Base-by-base conservation (phyloP, 2,797 vertebrate genomes). In the Remorina albescens region DNA sequence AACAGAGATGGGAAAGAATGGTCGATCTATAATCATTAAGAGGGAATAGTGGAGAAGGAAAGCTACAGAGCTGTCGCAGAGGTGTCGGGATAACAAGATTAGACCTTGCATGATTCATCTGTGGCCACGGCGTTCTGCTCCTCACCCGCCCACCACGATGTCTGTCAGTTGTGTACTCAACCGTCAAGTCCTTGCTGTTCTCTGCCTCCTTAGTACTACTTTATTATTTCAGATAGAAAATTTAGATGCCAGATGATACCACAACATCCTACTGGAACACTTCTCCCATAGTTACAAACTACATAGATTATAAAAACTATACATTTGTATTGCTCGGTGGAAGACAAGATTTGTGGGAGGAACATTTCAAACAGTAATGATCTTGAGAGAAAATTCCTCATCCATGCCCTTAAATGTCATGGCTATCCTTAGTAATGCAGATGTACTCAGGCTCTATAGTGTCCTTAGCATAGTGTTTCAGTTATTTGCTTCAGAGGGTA, bases 21-120 rank as follows among this genome's bases (percentile, higher is more conserved):
- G 79, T 75, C 89, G 61, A 94, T 94, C 91, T 88, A 91, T 94
- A 93, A 94, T 95, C 90, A 92, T 95, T 94, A 93, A 85, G 78
- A 79, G 78, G 78, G 67, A 78, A 83, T 80, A 78, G 89, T 32
- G 70, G 80, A 68, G 61, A 82, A 81, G 76, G 89, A 88, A 86
- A 78, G 83, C 87, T 79, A 77, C 76, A 72, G 83, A 42, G 82
- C 86, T 91, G 90, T 93, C 92, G 91, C 86, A 28, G 76, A 87
- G 79, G 85, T 91, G 92, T 89, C 85, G 77, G 83, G 82, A 91
- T 94, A 94, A 95, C 86, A 89, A 91, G 88, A 94, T 95, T 93
- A 93, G 89, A 89, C 91, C 75, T 82, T 71, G 88, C 82, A 80
- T 92, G 91, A 94, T 93, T 93, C 92, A 93, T 93, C 83, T 86